Evolutionary conservation across 1,140 invertebrate species (phyloP).

Genomic region (Sipha flava): DNA sequence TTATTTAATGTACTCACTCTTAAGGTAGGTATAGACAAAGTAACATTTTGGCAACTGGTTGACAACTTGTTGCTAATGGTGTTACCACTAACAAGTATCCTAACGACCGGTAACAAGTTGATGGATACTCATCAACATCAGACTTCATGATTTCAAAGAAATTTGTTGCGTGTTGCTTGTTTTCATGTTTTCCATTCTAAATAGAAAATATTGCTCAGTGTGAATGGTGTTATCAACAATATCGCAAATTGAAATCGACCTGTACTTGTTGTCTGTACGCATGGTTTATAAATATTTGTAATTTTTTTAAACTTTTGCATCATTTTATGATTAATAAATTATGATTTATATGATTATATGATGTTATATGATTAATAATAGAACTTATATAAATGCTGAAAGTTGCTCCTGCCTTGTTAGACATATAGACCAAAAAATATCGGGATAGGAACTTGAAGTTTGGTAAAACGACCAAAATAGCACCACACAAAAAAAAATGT

Average conservation of each 20-base stretch:
- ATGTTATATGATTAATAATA: too few relatives aligned
- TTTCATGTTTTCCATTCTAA: not conserved
- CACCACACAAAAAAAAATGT: not conserved
- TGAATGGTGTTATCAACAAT: not conserved
- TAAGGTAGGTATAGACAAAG: too few relatives aligned
- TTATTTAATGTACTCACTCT: too few relatives aligned
- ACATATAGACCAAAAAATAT: not conserved
- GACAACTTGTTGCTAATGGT: too few relatives aligned
- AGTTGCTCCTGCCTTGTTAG: not conserved
- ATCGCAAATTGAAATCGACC: too few relatives aligned
- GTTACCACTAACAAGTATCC: too few relatives aligned
- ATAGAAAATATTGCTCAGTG: not conserved
- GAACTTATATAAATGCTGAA: not conserved
- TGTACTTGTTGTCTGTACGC: not conserved
- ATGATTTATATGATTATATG: too few relatives aligned
- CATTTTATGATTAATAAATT: not conserved
- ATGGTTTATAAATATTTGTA: not conserved
- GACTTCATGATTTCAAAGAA: too few relatives aligned
- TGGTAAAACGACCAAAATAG: not conserved
- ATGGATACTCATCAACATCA: too few relatives aligned
- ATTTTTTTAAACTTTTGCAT: not conserved
- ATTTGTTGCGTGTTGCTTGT: too few relatives aligned
- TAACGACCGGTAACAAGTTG: too few relatives aligned
- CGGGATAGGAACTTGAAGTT: not conserved
- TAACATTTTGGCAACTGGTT: too few relatives aligned